These are phyloP conservation scores for Chrysocyon brachyurus DNA, from an alignment of 2,797 vertebrate genomes.

Conservation along the genomic window DNA sequence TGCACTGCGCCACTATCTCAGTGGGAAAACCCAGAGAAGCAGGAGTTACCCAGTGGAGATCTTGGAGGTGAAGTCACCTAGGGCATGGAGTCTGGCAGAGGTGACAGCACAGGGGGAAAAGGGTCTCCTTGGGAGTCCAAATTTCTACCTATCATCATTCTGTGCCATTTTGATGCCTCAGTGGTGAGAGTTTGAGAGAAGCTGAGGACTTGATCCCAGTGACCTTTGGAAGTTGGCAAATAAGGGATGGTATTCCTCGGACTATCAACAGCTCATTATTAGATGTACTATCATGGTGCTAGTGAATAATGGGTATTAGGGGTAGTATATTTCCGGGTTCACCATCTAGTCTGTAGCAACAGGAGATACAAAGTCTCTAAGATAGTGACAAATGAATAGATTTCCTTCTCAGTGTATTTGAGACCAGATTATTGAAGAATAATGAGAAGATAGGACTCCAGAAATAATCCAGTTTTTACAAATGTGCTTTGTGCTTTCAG, in stretches of 20 bases:
- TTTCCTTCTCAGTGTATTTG: background rate
- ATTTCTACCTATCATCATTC: conserved; percentile 76
- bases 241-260: conserved; percentile 64
- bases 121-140: conserved; percentile 38
- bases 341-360: background rate
- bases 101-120: background rate
- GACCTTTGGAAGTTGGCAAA: conserved; percentile 74
- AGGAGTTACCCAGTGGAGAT: background rate
- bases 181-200: conserved; percentile 86
- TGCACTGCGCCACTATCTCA: background rate
- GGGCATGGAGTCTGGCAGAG: background rate
- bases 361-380: background rate
- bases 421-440: background rate
- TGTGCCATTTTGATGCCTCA: conserved; percentile 85
- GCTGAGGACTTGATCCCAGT: conserved; percentile 85
- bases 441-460: background rate
- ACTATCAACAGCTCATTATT: background rate
- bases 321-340: background rate
- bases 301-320: background rate
- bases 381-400: conserved; percentile 1
- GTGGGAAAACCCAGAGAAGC: background rate
- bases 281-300: background rate
- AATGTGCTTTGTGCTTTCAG: conserved; percentile 25
- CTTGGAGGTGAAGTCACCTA: background rate
- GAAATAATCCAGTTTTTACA: conserved; percentile 20